A percentile compares a stretch with the other conserved stretches of the same genome.
Conservation (phyloP, 1,140 invertebrate species). For the Trichogramma pretiosum region DNA sequence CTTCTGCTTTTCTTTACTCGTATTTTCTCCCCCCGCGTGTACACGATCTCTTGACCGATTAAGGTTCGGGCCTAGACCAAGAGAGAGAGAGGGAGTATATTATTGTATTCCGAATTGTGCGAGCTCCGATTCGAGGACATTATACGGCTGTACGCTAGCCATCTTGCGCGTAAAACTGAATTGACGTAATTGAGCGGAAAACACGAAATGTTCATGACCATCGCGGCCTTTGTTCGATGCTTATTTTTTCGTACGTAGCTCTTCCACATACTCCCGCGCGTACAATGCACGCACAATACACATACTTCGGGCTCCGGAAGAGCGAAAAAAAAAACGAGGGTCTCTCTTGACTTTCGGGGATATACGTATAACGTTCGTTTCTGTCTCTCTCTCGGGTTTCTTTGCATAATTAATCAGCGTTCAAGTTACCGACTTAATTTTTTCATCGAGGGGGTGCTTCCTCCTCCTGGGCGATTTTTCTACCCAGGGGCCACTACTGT, state of each 20-base stretch:
- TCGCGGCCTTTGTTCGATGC: not conserved
- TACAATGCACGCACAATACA: not conserved
- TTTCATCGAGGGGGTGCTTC: no score
- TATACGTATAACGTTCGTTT: no score
- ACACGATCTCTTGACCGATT: slow-evolving; percentile 48
- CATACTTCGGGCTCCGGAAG: no score
- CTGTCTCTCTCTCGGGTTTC: no score
- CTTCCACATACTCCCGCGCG: not conserved
- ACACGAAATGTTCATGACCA: slow-evolving; percentile 24
- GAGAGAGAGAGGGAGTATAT: slow-evolving; percentile 23
- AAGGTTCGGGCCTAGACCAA: slow-evolving; percentile 33
- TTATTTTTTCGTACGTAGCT: no score
- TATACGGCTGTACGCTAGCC: slow-evolving; percentile 24
- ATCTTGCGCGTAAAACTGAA: slow-evolving; percentile 34
- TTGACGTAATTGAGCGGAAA: slow-evolving; percentile 48
- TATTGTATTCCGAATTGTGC: no score
- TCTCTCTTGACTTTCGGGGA: no score
- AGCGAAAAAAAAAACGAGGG: no score
- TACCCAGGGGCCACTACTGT: no score
- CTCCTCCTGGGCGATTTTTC: no score
- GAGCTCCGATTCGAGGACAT: slow-evolving; percentile 41
- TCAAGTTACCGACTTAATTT: no score
- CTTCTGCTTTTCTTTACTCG: slow-evolving; percentile 1
- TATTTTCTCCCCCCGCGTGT: slow-evolving; percentile 24
- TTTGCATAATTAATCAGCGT: no score